Base-by-base conservation (phyloP, 1,140 invertebrate genomes). In the Agrypnia vestita region DNA sequence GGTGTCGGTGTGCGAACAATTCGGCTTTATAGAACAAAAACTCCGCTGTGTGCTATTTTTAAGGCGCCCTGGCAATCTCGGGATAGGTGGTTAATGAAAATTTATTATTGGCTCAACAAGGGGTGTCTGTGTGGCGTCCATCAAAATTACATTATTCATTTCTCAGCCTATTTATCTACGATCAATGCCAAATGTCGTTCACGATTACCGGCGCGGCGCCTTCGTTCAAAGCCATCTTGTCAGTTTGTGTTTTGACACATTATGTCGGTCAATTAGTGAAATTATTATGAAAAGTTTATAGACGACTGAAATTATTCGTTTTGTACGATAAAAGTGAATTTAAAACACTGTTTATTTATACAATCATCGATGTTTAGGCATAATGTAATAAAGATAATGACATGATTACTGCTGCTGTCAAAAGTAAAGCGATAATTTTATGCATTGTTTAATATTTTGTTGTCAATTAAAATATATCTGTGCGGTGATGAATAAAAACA, bases 1-100 rank as follows among this genome's bases (percentile, higher is more conserved):
- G 75, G 75, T 76, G 78, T 80, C 64, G 9, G 71, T 44, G 59
- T 81, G 67, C 67, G 71, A 64, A 75, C 80, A 78, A 81, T 78
- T 76, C 73, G 21, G 73, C 71, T 51, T 64, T 17, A 61, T 55
- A 59, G 49, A 69, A 78, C 74, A 73, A 81, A 75, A 78, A 72
- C 47, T 12, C 12, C 49, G 13, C 56, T 78, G 67, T 75, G 59
- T 78, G 19, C 67, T 81, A 80, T 78, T 74, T 71, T 62, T 35
- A 81, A 56, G 19, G 44, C 15, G 43, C 47, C 56, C 76, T 71
- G 76, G 49, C 76, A 78, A 46, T 49, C 49, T 47, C 13, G 19
- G 35, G 25, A 76, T 43, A 46, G 71, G 53, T 56, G n/a, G 53
- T 78, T 47, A 78, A 78, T 71, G 64, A 78, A 17, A 76, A 78